Evolutionary conservation across 2,797 vertebrate genomes (phyloP), one percentile per base, ranked within the genome.

Genomic region (Pangasius mekongensis): DNA sequence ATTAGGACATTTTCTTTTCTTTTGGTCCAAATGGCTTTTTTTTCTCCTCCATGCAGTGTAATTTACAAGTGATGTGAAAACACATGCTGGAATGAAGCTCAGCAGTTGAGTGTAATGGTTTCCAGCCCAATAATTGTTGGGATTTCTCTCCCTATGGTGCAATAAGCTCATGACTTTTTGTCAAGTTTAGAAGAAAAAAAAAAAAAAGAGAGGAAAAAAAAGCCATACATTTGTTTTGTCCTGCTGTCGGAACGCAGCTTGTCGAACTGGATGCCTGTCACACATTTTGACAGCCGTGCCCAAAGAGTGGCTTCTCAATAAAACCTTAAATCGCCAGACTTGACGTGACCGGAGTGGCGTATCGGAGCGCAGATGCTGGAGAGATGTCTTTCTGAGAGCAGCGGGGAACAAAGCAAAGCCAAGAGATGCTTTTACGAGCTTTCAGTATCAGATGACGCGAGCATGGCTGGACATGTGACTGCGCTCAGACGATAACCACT

Each of bases 251-350:
- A 91, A 85, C 64, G 89, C 49, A 10, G n/a, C 22, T 4, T 43
- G 36, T 43, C 6, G 82, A 71, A 80, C 86, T 58, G 82, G 64
- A 73, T 24, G 66, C 77, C 83, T 89, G 92, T 92, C 89, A 80
- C 83, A 82, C 87, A 78, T 91, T 58, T 90, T 91, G 89, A 93
- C 88, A 89, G 89, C 89, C 91, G 89, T 89, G 90, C 87, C 83
- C 87, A 89, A 91, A 91, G 20, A 69, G 84, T 85, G 43, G 78
- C 84, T 93, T 92, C 88, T 92, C 92, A 95, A 94, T 94, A 93
- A 93, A 91, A 91, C 85, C 83, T 73, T 91, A 91, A 82, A 9
- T n/a, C 3, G 2, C 14, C 14, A 3, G 24, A 13, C 56, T 82
- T 62, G 58, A 43, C 20, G 10, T 36, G 54, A 39, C 20, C 1